Conservation (phyloP, 30 jellyfish, hydroid and myxozoan species). For the Aurelia sp. region DNA sequence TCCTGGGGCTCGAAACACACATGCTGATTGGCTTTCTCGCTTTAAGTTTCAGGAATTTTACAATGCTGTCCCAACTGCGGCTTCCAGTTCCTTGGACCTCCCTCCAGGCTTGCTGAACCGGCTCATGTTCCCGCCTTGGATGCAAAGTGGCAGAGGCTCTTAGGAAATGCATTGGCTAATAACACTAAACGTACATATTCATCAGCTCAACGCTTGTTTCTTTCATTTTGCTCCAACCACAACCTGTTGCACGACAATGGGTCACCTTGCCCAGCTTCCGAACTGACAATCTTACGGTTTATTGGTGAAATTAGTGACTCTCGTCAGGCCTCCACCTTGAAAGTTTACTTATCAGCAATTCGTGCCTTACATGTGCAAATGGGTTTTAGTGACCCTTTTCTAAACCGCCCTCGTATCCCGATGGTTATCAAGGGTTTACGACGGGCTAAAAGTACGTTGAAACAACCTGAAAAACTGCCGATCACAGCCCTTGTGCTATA, state of each 20-base stretch:
- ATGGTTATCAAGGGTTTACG: conserved; percentile 4
- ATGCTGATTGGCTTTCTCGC: conserved; percentile 6
- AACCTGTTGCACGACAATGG: neutral
- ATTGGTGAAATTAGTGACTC: neutral
- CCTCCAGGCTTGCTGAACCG: neutral
- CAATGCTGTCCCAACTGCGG: too few relatives aligned
- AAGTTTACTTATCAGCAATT: conserved; percentile 18
- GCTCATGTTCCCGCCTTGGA: conserved; percentile 44
- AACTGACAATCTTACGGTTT: conserved; percentile 22
- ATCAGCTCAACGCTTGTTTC: conserved; percentile 10
- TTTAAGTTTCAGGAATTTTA: conserved; percentile 13
- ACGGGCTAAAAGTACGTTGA: neutral
- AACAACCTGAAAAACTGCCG: neutral
- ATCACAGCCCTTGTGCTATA: conserved; percentile 13
- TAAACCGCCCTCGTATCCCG: neutral
- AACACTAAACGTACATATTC: neutral
- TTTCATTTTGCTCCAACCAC: neutral
- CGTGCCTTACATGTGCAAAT: conserved; percentile 9
- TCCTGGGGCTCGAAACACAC: neutral
- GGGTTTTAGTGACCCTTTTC: neutral
- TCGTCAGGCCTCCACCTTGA: neutral
- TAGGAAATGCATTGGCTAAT: neutral
- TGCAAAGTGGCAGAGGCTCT: conserved; percentile 5
- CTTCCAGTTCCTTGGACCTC: neutral
- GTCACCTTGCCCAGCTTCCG: conserved; percentile 19